Conservation (phyloP, 2,113 vertebrate species). For the Corythornis cristatus region DNA sequence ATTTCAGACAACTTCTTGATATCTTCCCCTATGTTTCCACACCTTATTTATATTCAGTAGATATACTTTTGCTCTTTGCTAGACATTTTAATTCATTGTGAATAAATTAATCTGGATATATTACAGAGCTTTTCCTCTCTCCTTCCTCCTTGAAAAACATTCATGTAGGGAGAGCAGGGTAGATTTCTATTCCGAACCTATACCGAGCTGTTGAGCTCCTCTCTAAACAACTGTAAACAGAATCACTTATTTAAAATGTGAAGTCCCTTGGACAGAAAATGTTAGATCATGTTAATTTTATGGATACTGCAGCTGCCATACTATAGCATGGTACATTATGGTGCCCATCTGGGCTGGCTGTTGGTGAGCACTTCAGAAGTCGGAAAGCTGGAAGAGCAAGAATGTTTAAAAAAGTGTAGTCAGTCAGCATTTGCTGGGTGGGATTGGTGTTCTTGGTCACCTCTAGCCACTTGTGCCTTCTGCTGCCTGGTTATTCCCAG, state of each 20-base stretch:
- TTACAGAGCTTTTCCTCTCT: neutral
- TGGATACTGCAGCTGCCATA: neutral
- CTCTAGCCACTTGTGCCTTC: neutral
- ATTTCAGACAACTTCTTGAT: neutral
- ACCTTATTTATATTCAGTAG: neutral
- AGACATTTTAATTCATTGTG: neutral
- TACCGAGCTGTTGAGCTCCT: neutral
- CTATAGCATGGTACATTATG: neutral
- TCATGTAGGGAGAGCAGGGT: neutral
- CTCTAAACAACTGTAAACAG: neutral
- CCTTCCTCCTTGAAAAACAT: neutral
- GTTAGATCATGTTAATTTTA: neutral
- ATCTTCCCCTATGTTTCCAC: neutral
- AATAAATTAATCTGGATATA: neutral
- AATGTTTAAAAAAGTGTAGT: accelerated
- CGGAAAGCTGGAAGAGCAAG: neutral
- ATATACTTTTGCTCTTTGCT: neutral
- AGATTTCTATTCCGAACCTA: neutral
- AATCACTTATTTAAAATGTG: neutral
- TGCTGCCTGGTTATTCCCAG: neutral
- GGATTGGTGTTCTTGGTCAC: neutral
- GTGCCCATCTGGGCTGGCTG: neutral
- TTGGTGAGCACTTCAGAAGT: neutral
- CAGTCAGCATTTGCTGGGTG: neutral
- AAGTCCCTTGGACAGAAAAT: neutral